Base-by-base conservation (phyloP, 2,797 vertebrate species). In the Denticeps clupeoides region DNA sequence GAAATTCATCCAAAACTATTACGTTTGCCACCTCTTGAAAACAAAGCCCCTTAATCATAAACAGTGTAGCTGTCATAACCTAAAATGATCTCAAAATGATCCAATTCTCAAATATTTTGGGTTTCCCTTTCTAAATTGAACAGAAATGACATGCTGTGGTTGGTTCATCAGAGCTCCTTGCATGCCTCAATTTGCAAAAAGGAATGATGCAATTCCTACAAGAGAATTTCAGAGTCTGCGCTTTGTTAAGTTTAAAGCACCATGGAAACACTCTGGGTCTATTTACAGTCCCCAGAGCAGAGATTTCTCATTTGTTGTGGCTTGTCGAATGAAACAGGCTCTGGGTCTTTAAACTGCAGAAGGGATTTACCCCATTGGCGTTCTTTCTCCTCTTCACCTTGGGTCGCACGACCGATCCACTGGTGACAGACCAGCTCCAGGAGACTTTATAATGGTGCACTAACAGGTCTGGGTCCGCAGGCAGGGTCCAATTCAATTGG, bases 391-490 rank as follows among this genome's bases (percentile, higher is more conserved):
- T 82, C 71, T 84, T 93, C 65, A 84, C 87, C 63, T 82, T 82
- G 1, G 86, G 69, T 1, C 82, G 83, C 6, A 80, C 72, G 0
- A 75, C 59, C 0, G 79, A 65, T 63, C 81, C 83, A 59, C 78
- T 75, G 0, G 59, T 58, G 6, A 69, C 74, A 0, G 74, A 82
- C 87, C 87, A 89, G 69, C 84, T 91, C 90, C 92, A 95, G 56
- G 87, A 86, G 10, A 93, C 82, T 67, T 85, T 90, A 75, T 89
- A 93, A 79, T 94, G 89, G 47, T 93, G 89, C 3, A 93, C 70
- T 0, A 90, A 90, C 23, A 93, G 74, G 44, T 94, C 89, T 2
- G 79, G 82, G 25, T 95, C 88, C 10, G 70, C 68, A 0, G 82
- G 74, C 19, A 78, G 46, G 33, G 75, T 80, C 91, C 92, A 96